Percentiles rank a stretch among this genome's conserved stretches.
Conservation (phyloP, 1,140 invertebrate species). For the Ericerus pela region DNA sequence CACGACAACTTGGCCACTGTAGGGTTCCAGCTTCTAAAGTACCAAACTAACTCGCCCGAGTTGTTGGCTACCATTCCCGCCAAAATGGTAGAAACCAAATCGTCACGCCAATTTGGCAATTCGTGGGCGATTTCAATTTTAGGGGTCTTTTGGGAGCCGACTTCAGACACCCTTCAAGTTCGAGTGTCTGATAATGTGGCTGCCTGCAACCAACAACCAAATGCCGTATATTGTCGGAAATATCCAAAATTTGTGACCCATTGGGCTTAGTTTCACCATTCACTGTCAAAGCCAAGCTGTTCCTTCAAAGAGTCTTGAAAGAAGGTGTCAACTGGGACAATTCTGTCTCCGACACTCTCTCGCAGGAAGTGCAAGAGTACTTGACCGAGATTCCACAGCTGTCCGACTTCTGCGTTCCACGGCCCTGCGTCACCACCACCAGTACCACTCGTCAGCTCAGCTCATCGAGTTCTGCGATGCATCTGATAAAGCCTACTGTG, state of each 20-base stretch:
- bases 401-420: neutral
- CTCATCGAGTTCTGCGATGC: neutral
- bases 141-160: neutral
- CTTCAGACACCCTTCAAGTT: neutral
- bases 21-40: neutral
- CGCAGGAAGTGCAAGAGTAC: neutral
- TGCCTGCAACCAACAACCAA: conserved; percentile 13
- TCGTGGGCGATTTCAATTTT: neutral
- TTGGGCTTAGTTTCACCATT: conserved; percentile 14
- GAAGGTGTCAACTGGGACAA: neutral
- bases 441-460: neutral
- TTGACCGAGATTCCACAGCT: neutral
- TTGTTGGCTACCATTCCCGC: neutral
- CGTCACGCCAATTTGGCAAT: too few relatives aligned
- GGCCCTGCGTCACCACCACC: neutral
- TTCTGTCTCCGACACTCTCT: neutral
- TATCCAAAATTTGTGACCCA: conserved; percentile 18
- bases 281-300: neutral
- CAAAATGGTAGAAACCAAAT: neutral
- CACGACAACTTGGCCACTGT: neutral
- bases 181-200: neutral
- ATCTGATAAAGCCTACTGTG: neutral
- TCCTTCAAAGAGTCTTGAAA: neutral
- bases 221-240: conserved; percentile 13
- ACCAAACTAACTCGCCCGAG: neutral